Base-by-base conservation (phyloP, 2,113 vertebrate genomes). In the Crotalus helleri region DNA sequence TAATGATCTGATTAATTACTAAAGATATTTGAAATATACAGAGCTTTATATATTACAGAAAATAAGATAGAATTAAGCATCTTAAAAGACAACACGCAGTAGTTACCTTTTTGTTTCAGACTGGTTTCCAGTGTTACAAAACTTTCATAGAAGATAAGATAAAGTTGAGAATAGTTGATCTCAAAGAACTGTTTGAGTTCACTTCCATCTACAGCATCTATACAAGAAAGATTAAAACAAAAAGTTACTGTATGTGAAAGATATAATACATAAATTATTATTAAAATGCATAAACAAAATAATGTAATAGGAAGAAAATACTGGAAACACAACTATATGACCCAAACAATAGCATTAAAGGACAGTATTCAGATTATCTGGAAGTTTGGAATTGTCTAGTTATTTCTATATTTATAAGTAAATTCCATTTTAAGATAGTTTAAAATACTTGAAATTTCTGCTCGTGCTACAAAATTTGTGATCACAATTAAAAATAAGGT, bases 61-160 rank as follows among this genome's bases (percentile, higher is more conserved):
- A 55, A 64, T 29, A 88, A 0, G 12, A 24, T 1, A 57, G n/a
- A 23, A 92, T n/a, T 46, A 89, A 59, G 26, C 17, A 89, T 23
- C 51, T 53, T 24, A 85, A 90, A 59, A 61, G 44, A 55, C n/a
- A 19, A n/a, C 89, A 93, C 93, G 13, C 98, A 51, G 49, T 51
- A 51, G 49, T 98, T 95, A 99, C 99, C 99, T 99, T 99, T 99
- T 98, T 99, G 98, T 96, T 99, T 99, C 98, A 99, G 98, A 98
- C 97, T 99, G 96, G 98, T 99, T 98, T 99, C 99, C 99, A 99
- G 99, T 99, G 98, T 98, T 98, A 99, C 95, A 97, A 99, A 99
- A 98, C 99, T 99, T 98, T 99, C 99, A 98, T 99, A 99, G 98
- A 99, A 99, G 98, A 99, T 98, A 98, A 99, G 99, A 99, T 99